Base-by-base conservation (phyloP, 2,113 vertebrate species). In the Pomatostomus ruficeps region DNA sequence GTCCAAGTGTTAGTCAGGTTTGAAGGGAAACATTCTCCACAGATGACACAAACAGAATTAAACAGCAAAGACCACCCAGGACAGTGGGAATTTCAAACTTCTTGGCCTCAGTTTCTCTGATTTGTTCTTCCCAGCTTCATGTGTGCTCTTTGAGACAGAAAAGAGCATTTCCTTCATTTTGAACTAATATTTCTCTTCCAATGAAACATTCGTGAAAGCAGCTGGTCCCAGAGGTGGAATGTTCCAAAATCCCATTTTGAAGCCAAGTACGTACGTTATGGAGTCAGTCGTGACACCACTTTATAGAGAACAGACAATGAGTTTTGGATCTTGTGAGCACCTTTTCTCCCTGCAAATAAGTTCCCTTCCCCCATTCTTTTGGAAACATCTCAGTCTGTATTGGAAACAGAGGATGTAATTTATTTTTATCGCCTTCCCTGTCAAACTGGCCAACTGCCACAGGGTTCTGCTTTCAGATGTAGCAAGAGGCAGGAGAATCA, bases 351-450 rank as follows among this genome's bases (percentile, higher is more conserved):
- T 86, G 71, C 49, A 91, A 33, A 8, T 67, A 82, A 76, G 35
- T 79, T 63, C 75, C 89, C 74, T 95, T 66, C 71, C 91, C 71
- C 68, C 81, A 19, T 72, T 83, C 84, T 66, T 87, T 59, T 94
- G 81, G 88, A 88, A 83, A 28, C 38, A 63, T 91, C 89, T 91
- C 75, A 10, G 66, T 51, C 90, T 91, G 81, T 88, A 88, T 38
- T 96, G 59, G 85, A 94, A 96, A 91, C 88, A 93, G 82, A 88
- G 92, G 83, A 93, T 95, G 80, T 81, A 81, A 95, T 95, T 95
- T 90, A 95, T 97, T 96, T 96, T 96, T 96, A 97, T 96, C 72
- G 1, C 91, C 63, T 82, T 96, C 81, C 45, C 67, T 80, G 94
- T 96, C 88, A 89, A 96, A 94, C 87, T 90, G 89, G 95, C 95